phyloP scores from a whole-genome alignment of 2,888 invertebrate genomes.

The Pecten maximus region DNA sequence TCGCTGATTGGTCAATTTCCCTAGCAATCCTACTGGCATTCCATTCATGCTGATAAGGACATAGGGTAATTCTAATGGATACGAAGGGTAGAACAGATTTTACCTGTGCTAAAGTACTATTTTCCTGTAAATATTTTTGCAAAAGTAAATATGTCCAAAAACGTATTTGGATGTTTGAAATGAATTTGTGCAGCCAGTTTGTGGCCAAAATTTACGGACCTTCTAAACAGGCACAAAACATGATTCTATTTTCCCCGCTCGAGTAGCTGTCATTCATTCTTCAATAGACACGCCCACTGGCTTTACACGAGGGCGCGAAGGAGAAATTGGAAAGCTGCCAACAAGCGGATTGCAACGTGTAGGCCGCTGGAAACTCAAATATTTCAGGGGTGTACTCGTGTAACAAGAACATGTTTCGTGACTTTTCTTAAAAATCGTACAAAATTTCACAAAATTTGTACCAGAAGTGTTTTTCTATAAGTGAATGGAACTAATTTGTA shows the following conservation, averaged over 20 bases:
- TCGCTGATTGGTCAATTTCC: constrained; percentile 62
- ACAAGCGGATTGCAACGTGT: constrained; percentile 19
- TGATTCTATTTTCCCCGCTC: constrained; percentile 5
- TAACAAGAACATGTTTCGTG: constrained; percentile 4
- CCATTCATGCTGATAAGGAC: constrained; percentile 68
- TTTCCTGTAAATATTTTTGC: neutral
- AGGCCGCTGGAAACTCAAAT: neutral
- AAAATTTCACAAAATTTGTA: neutral
- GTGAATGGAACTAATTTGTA: neutral
- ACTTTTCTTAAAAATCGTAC: neutral
- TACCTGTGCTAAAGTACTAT: neutral
- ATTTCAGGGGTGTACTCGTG: constrained; percentile 10
- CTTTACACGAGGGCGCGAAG: neutral
- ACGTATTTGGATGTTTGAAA: neutral
- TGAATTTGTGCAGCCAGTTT: neutral
- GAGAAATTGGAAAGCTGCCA: constrained; percentile 13
- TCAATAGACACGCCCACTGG: neutral
- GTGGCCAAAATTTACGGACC: neutral
- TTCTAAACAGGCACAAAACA: neutral
- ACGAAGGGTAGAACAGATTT: neutral
- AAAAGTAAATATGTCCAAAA: neutral
- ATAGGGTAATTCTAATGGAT: constrained; percentile 36
- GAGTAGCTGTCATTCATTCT: neutral
- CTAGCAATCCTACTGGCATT: constrained; percentile 67
- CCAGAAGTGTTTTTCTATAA: neutral